These are phyloP conservation scores for Erebia epiphron DNA, from an alignment of 2,888 invertebrate genomes.

Conservation along the genomic window DNA sequence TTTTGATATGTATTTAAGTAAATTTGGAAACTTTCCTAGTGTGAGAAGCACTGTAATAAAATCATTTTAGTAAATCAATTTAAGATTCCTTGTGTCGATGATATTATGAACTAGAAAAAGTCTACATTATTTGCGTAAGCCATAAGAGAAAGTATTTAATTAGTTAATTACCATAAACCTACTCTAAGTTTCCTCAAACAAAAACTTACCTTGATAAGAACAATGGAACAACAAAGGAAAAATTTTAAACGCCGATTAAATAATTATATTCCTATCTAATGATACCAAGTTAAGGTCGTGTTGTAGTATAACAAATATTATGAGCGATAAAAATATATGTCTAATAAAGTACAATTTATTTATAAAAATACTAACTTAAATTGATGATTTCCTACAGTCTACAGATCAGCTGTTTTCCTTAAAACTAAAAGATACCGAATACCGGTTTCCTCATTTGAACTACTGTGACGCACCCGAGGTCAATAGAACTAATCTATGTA, in stretches of 20 bases:
- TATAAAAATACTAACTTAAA: not conserved
- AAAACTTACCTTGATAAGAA: slow-evolving; percentile 30
- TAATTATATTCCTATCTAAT: not conserved
- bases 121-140: slow-evolving; percentile 3
- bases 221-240: slow-evolving; percentile 23
- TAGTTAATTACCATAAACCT: slow-evolving; percentile 8
- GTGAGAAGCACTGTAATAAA: too few relatives aligned
- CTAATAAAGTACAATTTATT: slow-evolving; percentile 1
- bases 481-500: slow-evolving; percentile 28
- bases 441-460: slow-evolving; percentile 27
- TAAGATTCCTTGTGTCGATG: not conserved
- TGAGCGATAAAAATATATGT: not conserved
- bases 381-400: slow-evolving; percentile 1
- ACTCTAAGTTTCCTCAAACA: slow-evolving; percentile 17
- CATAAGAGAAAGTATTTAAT: slow-evolving; percentile 6
- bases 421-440: not conserved
- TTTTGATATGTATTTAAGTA: too few relatives aligned
- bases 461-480: slow-evolving; percentile 29
- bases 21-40: too few relatives aligned
- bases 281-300: not conserved
- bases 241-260: not conserved
- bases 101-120: not conserved
- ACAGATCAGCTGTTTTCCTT: slow-evolving; percentile 21
- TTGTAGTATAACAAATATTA: not conserved
- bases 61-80: too few relatives aligned